These are phyloP conservation scores for Ophthalmolycus amberensis DNA, from an alignment of 2,113 vertebrate species.

Conservation along the genomic window DNA sequence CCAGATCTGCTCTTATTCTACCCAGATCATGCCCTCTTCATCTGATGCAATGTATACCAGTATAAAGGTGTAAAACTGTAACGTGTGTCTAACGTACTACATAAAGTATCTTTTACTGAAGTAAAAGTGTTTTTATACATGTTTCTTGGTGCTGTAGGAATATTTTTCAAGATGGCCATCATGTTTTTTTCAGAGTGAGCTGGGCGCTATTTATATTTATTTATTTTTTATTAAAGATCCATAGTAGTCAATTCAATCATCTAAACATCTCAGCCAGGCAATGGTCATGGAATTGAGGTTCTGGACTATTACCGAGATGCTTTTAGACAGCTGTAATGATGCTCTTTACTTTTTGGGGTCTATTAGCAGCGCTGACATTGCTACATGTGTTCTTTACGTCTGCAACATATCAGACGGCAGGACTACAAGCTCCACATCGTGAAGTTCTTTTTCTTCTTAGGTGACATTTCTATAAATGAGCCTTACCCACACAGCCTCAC, in stretches of 20 bases:
- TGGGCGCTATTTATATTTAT: background rate
- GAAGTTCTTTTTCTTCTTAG: background rate
- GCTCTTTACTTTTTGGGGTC: no score
- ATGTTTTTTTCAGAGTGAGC: background rate
- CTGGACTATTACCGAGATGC: no score
- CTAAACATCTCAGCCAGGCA: background rate
- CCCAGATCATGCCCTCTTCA: background rate
- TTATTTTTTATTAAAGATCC: background rate
- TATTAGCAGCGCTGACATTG: no score
- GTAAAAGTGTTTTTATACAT: no score
- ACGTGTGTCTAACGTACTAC: background rate
- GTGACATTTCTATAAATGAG: background rate
- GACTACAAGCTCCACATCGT: background rate
- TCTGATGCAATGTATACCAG: no score
- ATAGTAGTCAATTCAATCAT: background rate
- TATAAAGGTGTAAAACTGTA: no score
- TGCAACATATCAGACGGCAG: background rate
- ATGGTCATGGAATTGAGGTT: background rate
- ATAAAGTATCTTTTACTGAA: background rate
- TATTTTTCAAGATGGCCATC: background rate
- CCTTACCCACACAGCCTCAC: background rate
- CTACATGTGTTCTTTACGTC: no score
- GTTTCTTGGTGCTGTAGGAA: background rate
- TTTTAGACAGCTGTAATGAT: no score
- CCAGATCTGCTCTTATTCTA: no score